Evolutionary conservation across 1,140 invertebrate species (phyloP).

Genomic region (Drosophila pandora): DNA sequence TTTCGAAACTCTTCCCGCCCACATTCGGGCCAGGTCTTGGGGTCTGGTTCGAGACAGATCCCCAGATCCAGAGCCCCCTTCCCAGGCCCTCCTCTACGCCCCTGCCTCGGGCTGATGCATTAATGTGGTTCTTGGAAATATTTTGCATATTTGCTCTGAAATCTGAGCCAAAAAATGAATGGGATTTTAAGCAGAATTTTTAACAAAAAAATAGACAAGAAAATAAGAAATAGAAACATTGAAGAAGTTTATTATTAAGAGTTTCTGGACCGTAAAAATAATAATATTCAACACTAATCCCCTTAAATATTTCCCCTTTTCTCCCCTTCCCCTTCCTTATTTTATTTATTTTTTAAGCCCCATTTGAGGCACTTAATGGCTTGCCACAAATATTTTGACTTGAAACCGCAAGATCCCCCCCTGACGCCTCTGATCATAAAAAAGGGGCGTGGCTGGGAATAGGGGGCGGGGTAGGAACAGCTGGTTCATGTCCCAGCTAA

Average conservation of each 20-base stretch:
- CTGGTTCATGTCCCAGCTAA: conserved; percentile 43
- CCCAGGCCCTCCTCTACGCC: neutral
- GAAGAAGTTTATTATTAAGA: no score
- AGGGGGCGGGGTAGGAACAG: conserved; percentile 17
- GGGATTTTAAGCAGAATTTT: neutral
- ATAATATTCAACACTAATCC: no score
- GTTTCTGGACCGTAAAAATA: no score
- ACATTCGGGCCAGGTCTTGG: neutral
- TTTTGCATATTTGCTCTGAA: conserved; percentile 80
- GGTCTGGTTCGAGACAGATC: neutral
- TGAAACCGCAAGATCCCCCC: neutral
- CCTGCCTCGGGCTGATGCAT: conserved; percentile 50
- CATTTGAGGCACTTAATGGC: neutral
- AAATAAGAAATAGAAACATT: neutral
- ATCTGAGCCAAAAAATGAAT: conserved; percentile 64
- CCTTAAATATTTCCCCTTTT: no score
- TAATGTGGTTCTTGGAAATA: conserved; percentile 76
- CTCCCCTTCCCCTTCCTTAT: no score
- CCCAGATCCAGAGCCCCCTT: neutral
- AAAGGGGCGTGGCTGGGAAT: conserved; percentile 15
- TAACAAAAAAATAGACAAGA: neutral
- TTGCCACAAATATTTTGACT: conserved; percentile 33
- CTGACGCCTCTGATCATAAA: neutral
- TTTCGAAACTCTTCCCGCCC: no score
- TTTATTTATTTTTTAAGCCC: neutral